Evolutionary conservation across 2,888 invertebrate genomes (phyloP), one percentile per base, ranked within the genome.

Genomic region (Eurytoma adleriae): DNA sequence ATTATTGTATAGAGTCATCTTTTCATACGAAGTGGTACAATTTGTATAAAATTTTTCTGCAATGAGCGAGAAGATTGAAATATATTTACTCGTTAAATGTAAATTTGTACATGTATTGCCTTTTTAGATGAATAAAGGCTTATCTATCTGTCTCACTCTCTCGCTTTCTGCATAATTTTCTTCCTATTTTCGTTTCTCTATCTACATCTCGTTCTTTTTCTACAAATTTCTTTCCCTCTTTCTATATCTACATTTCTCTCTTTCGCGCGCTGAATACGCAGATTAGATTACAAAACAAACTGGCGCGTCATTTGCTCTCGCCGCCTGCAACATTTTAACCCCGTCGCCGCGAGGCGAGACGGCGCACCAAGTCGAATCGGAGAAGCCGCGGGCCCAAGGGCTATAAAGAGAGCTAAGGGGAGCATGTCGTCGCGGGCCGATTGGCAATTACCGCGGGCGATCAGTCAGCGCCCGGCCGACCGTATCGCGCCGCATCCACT

Each of bases 221-320:
- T 54, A 10, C 27, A 52, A 16, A 18, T n/a, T 0, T 2, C 68
- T 24, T 12, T 18, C n/a, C 50, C 18, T 24, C 14, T 40, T 27
- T 68, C 59, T 54, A 10, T 24, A 52, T 20, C 18, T 18, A 0
- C 2, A 68, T 24, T 12, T 18, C 27, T 18, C 54, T 5, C 52
- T 2, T 16, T 16, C 73, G 78, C 83, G 48, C 56, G 84, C n/a
- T n/a, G n/a, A n/a, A 84, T 79, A 79, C 81, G 81, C 84, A 85
- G 85, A 87, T 88, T 88, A 80, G 82, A 87, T 88, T 88, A 87
- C 88, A 86, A 83, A 85, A 83, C 82, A 85, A 82, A 74, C 73
- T 68, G 66, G 64, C 69, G 30, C 75, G 72, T 74, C 73, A 68
- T 62, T 24, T 64, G 70, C 68, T 72, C 50, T 71, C 67, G 78